A percentile compares a stretch with the other conserved stretches of the same genome.
Conservation (phyloP, 2,797 vertebrate species). For the Taeniopygia guttata region DNA sequence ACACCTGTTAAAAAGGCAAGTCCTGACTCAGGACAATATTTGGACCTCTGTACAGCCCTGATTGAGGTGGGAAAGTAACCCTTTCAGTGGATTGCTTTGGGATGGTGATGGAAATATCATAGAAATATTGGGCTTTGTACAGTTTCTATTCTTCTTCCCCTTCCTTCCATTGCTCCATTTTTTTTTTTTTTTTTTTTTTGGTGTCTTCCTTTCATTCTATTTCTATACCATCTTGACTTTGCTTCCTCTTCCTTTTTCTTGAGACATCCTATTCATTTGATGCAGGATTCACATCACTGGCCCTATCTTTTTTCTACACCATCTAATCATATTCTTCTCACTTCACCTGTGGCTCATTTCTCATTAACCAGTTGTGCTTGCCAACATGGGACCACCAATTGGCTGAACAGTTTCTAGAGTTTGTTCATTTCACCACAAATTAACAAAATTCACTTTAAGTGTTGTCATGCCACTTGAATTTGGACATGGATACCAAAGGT, state of each 20-base stretch:
- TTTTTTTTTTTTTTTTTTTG: neutral
- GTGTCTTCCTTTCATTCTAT: neutral
- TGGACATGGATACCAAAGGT: neutral
- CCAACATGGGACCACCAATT: rapidly evolving
- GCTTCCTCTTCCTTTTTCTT: constrained; percentile 21
- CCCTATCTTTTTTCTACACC: neutral
- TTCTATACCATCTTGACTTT: neutral
- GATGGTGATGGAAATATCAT: neutral
- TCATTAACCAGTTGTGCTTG: rapidly evolving
- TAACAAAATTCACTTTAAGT: neutral
- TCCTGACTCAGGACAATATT: neutral
- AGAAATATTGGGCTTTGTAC: neutral
- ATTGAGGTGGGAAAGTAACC: neutral
- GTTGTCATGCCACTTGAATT: neutral
- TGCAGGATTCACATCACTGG: neutral
- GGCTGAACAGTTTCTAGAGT: neutral
- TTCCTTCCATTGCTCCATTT: neutral
- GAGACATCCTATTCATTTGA: neutral
- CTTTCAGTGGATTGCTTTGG: neutral
- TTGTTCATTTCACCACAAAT: neutral
- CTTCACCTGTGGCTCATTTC: neutral
- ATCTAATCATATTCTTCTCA: neutral
- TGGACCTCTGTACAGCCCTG: neutral
- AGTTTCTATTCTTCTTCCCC: neutral
- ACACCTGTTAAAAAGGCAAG: constrained; percentile 20